Evolutionary conservation across 2,113 vertebrate genomes (phyloP).

Genomic region (Myrmecobius fasciatus): DNA sequence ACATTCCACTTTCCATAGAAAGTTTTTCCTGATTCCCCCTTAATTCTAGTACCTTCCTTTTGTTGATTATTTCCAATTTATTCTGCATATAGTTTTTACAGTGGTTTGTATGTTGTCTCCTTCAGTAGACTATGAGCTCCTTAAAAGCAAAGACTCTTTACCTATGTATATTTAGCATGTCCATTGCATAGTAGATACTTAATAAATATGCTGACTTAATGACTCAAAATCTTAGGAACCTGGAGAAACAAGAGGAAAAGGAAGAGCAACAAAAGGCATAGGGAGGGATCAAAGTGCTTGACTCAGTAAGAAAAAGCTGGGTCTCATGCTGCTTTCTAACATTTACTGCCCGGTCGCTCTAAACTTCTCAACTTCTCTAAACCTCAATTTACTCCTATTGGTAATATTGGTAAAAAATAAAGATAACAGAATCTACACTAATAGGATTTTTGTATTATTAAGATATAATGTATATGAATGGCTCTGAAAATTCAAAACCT

Average conservation of each 20-base stretch:
- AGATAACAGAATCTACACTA: neutral
- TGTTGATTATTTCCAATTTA: neutral
- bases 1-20: neutral
- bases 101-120: neutral
- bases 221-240: neutral
- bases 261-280: too few species aligned
- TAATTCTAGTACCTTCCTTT: neutral
- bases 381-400: neutral
- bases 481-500: neutral
- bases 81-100: neutral
- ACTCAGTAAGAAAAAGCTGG: neutral
- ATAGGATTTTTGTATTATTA: neutral
- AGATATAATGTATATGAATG: neutral
- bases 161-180: neutral
- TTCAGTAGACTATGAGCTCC: neutral
- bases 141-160: neutral
- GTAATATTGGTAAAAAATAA: too few species aligned
- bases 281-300: neutral
- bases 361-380: neutral
- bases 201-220: neutral
- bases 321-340: neutral
- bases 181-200: neutral
- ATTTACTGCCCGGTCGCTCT: neutral
- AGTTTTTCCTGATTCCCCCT: neutral
- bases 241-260: neutral